Base-by-base conservation (phyloP, 2,888 invertebrate genomes). In the Tethea ocularis region DNA sequence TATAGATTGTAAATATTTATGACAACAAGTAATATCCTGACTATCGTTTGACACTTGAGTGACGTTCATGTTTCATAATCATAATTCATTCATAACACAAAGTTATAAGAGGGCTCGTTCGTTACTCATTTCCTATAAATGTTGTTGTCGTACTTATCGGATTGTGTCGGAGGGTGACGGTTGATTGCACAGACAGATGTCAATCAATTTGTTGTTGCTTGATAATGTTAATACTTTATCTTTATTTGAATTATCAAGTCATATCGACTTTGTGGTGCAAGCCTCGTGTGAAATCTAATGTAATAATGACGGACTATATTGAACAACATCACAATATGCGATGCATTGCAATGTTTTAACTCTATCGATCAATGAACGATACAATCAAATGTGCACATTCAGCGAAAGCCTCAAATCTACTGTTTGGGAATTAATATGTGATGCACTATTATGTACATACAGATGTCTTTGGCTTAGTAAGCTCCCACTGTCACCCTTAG, bases 161-260 rank as follows among this genome's bases (percentile, higher is more conserved):
- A 67, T 76, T 74, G 72, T 68, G 67, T 66, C 66, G 67, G 70
- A 66, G 59, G 66, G 63, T 64, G 69, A 63, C 70, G 66, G 74
- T 69, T 79, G 78, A 82, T 77, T 77, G 75, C 75, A 66, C 69
- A 74, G 78, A 66, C 69, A 74, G 78, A 74, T 70, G 77, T 78
- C 79, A 77, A 73, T 74, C 74, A 72, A 71, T 72, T 78, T 70
- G 74, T 73, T 74, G 71, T 71, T 66, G 33, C 33, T 33, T 54
- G 59, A n/a, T n/a, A n/a, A n/a, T n/a, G n/a, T n/a, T n/a, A n/a
- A n/a, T n/a, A n/a, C n/a, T n/a, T n/a, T n/a, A n/a, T n/a, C n/a
- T n/a, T n/a, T n/a, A n/a, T n/a, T n/a, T n/a, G n/a, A 5, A 7
- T 67, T 66, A 68, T 63, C 33, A 13, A 33, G 63, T 60, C 53